These are phyloP conservation scores for Aradus depressus DNA, from an alignment of 2,888 invertebrate species.

Conservation along the genomic window DNA sequence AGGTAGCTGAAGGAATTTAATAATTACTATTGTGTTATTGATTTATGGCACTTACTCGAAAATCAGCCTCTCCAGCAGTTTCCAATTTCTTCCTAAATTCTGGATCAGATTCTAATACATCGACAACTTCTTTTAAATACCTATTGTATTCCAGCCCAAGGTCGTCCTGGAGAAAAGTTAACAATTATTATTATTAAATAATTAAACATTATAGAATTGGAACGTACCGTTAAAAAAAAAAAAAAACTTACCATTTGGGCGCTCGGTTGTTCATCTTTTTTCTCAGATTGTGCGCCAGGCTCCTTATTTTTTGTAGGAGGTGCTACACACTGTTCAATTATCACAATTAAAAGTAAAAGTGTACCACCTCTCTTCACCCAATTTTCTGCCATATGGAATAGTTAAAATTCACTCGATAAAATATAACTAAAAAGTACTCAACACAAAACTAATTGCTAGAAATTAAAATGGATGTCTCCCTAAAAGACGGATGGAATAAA, in stretches of 20 bases:
- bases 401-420: neutral
- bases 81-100: slow-evolving; percentile 70
- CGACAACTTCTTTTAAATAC: slow-evolving; percentile 82
- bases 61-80: slow-evolving; percentile 70
- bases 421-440: too few species aligned
- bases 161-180: slow-evolving; percentile 14
- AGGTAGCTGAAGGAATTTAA: too few species aligned
- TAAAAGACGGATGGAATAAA: too few species aligned
- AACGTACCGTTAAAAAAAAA: neutral
- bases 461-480: too few species aligned
- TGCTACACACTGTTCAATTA: slow-evolving; percentile 5
- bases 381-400: neutral
- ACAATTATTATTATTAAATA: neutral
- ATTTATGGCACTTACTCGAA: slow-evolving; percentile 50
- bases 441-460: too few species aligned
- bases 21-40: too few species aligned
- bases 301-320: slow-evolving; percentile 6
- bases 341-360: neutral
- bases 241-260: neutral
- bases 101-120: slow-evolving; percentile 77
- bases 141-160: slow-evolving; percentile 63
- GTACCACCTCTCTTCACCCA: neutral
- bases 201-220: neutral
- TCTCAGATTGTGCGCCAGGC: neutral
- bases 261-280: neutral